Conservation (phyloP, 2,888 invertebrate species). For the Nomada ferruginata region DNA sequence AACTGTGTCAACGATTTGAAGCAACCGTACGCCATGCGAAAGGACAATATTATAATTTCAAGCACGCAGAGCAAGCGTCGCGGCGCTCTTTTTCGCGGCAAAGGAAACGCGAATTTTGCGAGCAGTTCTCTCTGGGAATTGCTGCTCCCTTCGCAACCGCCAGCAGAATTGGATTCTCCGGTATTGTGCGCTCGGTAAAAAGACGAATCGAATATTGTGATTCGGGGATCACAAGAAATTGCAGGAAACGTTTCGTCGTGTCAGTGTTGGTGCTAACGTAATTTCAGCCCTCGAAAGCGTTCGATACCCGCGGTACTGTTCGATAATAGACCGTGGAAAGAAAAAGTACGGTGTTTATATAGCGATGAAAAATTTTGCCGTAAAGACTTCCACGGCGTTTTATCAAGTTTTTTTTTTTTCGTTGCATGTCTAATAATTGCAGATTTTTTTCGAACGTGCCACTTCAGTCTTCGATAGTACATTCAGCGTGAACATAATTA, state of each 20-base stretch:
- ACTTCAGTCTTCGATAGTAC: too few species aligned
- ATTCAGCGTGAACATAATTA: too few species aligned
- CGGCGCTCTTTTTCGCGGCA: not conserved
- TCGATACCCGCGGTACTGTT: not conserved
- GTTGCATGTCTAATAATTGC: not conserved
- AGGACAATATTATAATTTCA: not conserved
- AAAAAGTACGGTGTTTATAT: not conserved
- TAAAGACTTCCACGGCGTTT: not conserved
- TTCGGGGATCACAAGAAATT: conserved; percentile 24
- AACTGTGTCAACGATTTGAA: not conserved
- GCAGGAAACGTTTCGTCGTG: not conserved
- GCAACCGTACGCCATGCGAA: not conserved
- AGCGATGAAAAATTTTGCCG: not conserved
- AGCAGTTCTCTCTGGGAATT: conserved; percentile 18
- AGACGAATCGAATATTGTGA: conserved; percentile 29
- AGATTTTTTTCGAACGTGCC: too few species aligned
- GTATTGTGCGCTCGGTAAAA: conserved; percentile 16
- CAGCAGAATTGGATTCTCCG: conserved; percentile 14
- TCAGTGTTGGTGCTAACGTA: not conserved
- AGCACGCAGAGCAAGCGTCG: not conserved
- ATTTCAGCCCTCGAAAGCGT: conserved; percentile 3
- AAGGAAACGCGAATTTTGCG: conserved; percentile 15
- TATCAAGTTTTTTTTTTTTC: not conserved
- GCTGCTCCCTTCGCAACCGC: conserved; percentile 17
- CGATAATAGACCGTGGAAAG: not conserved